phyloP scores from a whole-genome alignment of 2,888 invertebrate genomes.

The Blomia tropicalis region DNA sequence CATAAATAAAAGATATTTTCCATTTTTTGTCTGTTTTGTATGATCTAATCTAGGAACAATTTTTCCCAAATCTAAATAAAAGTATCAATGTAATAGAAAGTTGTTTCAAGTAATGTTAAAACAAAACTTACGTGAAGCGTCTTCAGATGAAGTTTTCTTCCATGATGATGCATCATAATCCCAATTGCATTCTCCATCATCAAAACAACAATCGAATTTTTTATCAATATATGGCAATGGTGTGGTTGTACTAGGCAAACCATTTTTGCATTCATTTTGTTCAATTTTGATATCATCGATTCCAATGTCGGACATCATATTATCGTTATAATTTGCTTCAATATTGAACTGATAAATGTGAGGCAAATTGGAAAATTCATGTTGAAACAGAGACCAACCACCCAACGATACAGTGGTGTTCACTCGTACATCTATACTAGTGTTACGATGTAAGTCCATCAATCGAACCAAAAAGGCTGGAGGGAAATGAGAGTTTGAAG shows the following conservation, averaged over 20 bases:
- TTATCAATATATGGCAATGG: slow-evolving; percentile 11
- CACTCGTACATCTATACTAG: background rate
- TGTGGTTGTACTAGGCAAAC: background rate
- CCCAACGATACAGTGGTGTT: background rate
- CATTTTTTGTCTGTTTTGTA: background rate
- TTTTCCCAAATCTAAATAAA: no score
- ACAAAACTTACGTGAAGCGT: slow-evolving; percentile 3
- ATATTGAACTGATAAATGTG: background rate
- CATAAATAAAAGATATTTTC: slow-evolving; percentile 18
- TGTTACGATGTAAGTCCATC: background rate
- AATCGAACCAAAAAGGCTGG: background rate
- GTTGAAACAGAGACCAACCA: background rate
- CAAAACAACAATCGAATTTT: slow-evolving; percentile 4
- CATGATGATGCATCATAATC: background rate
- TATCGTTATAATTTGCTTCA: background rate
- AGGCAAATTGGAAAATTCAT: background rate
- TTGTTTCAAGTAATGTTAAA: no score
- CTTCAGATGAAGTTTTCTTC: background rate
- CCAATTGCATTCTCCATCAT: slow-evolving; percentile 6
- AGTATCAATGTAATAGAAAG: no score
- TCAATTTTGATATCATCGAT: slow-evolving; percentile 3
- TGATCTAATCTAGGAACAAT: slow-evolving; percentile 17
- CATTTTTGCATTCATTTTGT: background rate
- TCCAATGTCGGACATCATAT: background rate
- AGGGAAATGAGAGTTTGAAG: background rate